These are phyloP conservation scores for Neodon shergylaensis DNA, from an alignment of 2,113 vertebrate species.

Conservation along the genomic window DNA sequence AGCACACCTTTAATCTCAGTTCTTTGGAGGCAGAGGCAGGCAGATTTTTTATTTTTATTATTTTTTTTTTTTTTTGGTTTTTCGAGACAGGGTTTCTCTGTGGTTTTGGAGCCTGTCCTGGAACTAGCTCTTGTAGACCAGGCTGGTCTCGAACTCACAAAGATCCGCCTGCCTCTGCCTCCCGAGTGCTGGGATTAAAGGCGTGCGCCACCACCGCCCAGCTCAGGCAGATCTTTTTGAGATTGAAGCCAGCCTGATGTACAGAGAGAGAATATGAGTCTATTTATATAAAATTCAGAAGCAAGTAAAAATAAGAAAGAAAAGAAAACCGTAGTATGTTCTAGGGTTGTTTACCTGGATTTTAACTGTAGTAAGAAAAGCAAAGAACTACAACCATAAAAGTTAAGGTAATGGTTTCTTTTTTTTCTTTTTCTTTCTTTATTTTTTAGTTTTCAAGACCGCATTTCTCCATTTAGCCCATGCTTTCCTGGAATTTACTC, in stretches of 20 bases:
- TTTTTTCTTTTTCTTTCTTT: not conserved
- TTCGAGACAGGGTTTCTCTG: no score
- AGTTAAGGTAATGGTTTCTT: not conserved
- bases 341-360: not conserved
- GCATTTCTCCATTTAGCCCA: not conserved
- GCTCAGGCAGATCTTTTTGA: not conserved
- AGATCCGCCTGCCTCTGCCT: no score
- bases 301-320: not conserved
- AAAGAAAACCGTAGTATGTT: not conserved
- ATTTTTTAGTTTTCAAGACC: not conserved
- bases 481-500: not conserved
- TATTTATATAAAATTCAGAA: not conserved
- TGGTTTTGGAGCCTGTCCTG: no score
- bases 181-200: no score
- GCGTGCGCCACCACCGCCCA: no score
- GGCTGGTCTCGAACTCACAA: no score
- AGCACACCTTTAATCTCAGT: not conserved
- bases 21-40: no score
- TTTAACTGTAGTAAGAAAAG: not conserved
- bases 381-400: fast-evolving
- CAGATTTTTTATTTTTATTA: not conserved
- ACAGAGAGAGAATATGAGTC: no score
- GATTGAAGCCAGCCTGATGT: not conserved
- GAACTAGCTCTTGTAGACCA: no score
- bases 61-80: no score